Base-by-base conservation (phyloP, 2,797 vertebrate genomes). In the Sylvilagus floridanus region DNA sequence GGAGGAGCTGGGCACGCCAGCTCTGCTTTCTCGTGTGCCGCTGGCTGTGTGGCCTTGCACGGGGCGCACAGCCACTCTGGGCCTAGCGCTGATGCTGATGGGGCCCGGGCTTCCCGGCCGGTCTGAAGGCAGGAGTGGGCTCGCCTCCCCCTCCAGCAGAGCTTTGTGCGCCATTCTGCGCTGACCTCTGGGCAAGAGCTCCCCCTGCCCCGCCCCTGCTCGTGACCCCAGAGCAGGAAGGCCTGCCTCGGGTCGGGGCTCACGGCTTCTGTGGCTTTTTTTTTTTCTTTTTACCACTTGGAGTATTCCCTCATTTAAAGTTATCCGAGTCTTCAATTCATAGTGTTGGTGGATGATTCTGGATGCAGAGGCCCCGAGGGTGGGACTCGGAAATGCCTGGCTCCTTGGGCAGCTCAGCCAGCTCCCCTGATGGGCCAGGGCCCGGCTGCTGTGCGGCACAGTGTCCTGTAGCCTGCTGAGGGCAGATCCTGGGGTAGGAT, bases 401-500 rank as follows among this genome's bases (percentile, higher is more conserved):
- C 32, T 65, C 54, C 11, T 19, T 0, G 10, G 42, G 1, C 0
- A 0, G 35, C 66, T 30, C 37, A 4, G 65, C 24, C 0, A 0
- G 32, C 21, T 60, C 76, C 21, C 30, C 7, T 1, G 5, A 2
- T 4, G 5, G 14, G 2, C 57, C 91, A 30, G 76, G 63, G 13
- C 28, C 30, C 1, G 1, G 30, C 30, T 3, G 28, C 22, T 0
- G 4, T 22, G 22, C 4, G 60, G 52, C 50, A 1, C 22, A 13
- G 68, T 11, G 19, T 30, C 12, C 13, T 14, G 5, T 11, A 0
- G 6, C 10, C 5, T 21, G 14, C 2, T 2, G 37, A 7, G 26
- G 1, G 8, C 22, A 0, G 4, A 5, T 22, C 73, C 9, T 0
- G 0, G 75, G n/a, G 54, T 12, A 71, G 76, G 47, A 1, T 47